Conservation (phyloP, 1,140 invertebrate genomes). For the Zophobas morio region DNA sequence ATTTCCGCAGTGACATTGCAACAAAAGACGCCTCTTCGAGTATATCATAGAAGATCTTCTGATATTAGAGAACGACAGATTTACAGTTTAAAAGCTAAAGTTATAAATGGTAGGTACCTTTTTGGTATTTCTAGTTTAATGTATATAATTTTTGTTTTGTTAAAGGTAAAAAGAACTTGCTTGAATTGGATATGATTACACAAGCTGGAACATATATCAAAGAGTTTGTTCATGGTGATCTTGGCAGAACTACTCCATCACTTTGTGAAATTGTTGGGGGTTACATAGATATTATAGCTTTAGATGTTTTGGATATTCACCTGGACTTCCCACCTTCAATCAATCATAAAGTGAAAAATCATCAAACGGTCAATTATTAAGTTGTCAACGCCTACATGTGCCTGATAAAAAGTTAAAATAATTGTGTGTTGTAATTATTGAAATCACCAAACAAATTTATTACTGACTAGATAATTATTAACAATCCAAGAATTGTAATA, state of each 20-base stretch:
- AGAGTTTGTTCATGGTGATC: conserved; percentile 97
- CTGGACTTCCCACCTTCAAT: conserved; percentile 74
- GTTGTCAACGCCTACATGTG: not conserved
- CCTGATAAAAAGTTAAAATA: not conserved
- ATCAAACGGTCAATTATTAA: too few species aligned
- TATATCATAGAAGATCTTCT: conserved; percentile 86
- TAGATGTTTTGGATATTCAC: conserved; percentile 80
- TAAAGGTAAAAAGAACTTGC: conserved; percentile 70
- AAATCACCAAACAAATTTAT: too few species aligned
- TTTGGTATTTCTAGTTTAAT: too few species aligned
- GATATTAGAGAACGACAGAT: conserved; percentile 77
- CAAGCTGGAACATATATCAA: conserved; percentile 98
- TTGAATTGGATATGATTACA: conserved; percentile 82
- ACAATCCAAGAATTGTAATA: too few species aligned
- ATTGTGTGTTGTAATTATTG: too few species aligned
- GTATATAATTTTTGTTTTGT: conserved; percentile 11
- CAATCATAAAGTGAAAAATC: not conserved
- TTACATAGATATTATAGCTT: conserved; percentile 82
- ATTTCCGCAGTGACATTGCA: conserved; percentile 55
- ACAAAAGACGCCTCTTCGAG: conserved; percentile 88
- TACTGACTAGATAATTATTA: too few species aligned
- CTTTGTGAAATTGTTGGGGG: conserved; percentile 71
- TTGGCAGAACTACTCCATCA: conserved; percentile 87
- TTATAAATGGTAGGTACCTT: conserved; percentile 62
- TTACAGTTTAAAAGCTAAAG: conserved; percentile 72